A percentile compares a stretch with the other conserved stretches of the same genome.
These are phyloP conservation scores for Melanotaenia pygmaea DNA, from an alignment of 2,797 vertebrate genomes.

Conservation along the genomic window DNA sequence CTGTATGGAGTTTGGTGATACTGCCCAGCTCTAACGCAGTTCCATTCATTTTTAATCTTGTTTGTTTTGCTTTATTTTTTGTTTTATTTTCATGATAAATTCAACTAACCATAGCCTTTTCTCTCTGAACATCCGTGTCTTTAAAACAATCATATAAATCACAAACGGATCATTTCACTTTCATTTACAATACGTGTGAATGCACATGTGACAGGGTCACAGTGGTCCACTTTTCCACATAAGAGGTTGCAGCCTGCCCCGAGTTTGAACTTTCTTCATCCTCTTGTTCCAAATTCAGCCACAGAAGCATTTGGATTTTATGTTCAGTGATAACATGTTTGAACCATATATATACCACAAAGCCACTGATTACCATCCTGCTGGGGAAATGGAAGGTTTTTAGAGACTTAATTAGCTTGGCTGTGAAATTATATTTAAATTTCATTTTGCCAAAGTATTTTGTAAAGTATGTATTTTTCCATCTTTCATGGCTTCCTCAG, in stretches of 20 bases:
- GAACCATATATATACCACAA: conserved; percentile 33
- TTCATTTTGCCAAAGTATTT: conserved; percentile 9
- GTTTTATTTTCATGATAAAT: conserved; percentile 5
- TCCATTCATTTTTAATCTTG: conserved; percentile 39
- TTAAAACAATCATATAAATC: conserved; percentile 24
- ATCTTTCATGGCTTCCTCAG: background rate
- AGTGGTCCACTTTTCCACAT: background rate
- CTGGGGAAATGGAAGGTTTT: conserved; percentile 36
- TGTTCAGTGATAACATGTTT: conserved; percentile 40
- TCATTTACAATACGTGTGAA: conserved; percentile 17
- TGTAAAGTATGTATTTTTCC: background rate
- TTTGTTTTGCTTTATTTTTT: conserved; percentile 22
- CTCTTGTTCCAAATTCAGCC: conserved; percentile 17
- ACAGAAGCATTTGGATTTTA: conserved; percentile 19
- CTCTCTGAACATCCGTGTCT: conserved; percentile 25
- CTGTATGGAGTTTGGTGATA: conserved; percentile 30
- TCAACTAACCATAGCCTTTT: conserved; percentile 22
- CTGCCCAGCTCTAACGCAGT: conserved; percentile 48
- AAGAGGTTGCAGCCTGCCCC: background rate
- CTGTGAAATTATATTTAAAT: conserved; percentile 38
- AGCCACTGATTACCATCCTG: conserved; percentile 53
- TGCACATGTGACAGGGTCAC: background rate
- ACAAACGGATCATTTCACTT: conserved; percentile 25
- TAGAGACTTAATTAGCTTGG: conserved; percentile 26
- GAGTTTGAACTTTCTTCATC: conserved; percentile 43